A percentile compares a stretch with the other conserved stretches of the same genome.
Conservation (phyloP, 1,140 invertebrate genomes). For the Philaenus spumarius region DNA sequence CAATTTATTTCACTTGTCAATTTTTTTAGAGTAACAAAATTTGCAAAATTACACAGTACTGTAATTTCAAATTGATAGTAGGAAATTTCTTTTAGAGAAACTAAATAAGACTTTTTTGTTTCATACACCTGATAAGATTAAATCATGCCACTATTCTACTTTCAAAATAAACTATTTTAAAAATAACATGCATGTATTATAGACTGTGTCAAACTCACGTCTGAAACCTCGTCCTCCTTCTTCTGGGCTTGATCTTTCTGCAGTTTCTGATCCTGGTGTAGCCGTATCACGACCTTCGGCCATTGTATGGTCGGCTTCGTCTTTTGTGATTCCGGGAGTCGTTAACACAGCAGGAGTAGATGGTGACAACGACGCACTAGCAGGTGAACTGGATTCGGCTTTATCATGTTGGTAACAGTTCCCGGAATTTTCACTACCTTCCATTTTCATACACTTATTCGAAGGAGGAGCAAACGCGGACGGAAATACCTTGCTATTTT, state of each 20-base stretch:
- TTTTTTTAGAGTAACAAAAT: no score
- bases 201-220: constrained; percentile 44
- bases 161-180: no score
- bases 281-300: constrained; percentile 46
- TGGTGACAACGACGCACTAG: constrained; percentile 42
- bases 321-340: constrained; percentile 16
- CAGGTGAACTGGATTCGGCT: constrained; percentile 43
- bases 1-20: no score
- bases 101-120: no score
- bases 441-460: constrained; percentile 47
- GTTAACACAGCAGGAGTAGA: constrained; percentile 28
- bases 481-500: constrained; percentile 44
- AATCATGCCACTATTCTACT: no score
- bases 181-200: no score
- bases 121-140: no score
- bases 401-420: constrained; percentile 39
- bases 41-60: no score
- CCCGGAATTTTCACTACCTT: constrained; percentile 33
- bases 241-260: constrained; percentile 48
- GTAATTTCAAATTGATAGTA: no score
- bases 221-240: constrained; percentile 44
- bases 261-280: constrained; percentile 48
- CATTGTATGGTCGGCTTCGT: constrained; percentile 36
- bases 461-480: constrained; percentile 48
- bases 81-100: no score